Evolutionary conservation across 1,140 invertebrate species (phyloP).

Genomic region (Drosophila simulans): DNA sequence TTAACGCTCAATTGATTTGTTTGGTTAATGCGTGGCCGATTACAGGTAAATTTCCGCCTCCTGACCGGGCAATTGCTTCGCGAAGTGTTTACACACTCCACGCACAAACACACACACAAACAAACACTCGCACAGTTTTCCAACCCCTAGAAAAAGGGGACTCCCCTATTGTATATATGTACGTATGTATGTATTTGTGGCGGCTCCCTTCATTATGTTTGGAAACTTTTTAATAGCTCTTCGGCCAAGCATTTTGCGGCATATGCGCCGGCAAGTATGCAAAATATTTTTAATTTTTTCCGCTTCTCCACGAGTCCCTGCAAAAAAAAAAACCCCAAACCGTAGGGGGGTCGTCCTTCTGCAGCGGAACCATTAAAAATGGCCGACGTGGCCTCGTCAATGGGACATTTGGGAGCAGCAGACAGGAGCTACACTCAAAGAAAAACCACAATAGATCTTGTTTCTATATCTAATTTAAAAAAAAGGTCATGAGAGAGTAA

Average conservation of each 20-base stretch:
- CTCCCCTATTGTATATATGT: background rate
- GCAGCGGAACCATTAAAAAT: conserved; percentile 72
- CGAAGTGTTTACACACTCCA: conserved; percentile 43
- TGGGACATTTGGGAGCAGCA: conserved; percentile 67
- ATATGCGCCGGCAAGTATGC: conserved; percentile 51
- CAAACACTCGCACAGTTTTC: background rate
- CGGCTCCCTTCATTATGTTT: conserved; percentile 28
- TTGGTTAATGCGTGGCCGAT: conserved; percentile 60
- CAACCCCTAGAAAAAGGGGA: background rate
- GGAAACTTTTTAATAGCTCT: conserved; percentile 68
- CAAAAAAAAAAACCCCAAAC: background rate
- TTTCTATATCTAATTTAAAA: too few species aligned
- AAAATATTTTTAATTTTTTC: conserved; percentile 59
- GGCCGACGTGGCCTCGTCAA: conserved; percentile 62
- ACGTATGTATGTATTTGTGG: background rate
- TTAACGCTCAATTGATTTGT: conserved; percentile 77
- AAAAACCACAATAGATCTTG: too few species aligned
- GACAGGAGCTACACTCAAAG: conserved; percentile 1
- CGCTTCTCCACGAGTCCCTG: conserved; percentile 16
- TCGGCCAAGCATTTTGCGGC: conserved; percentile 56
- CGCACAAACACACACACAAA: conserved; percentile 3
- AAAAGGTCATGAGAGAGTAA: too few species aligned
- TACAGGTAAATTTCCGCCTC: conserved; percentile 62
- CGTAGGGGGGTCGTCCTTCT: background rate
- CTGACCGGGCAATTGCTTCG: conserved; percentile 33